Percentiles rank a stretch among this genome's conserved stretches.
phyloP scores from a whole-genome alignment of 2,113 vertebrate species.

The Anas platyrhynchos region DNA sequence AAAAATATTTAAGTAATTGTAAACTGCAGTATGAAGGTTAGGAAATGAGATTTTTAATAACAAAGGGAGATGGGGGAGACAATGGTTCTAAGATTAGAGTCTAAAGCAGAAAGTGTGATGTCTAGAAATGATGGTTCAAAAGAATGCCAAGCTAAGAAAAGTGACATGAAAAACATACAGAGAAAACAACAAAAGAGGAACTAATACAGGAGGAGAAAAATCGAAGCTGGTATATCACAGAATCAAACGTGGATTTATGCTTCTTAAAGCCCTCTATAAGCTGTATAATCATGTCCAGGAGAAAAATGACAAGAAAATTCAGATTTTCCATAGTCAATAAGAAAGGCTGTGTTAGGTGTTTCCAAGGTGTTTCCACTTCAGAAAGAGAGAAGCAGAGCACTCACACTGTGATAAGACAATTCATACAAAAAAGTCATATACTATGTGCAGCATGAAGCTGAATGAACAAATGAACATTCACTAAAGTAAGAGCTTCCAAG shows the following conservation, averaged over 20 bases:
- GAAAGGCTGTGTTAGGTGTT: too few species aligned
- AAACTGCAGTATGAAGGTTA: neutral
- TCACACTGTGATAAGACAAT: neutral
- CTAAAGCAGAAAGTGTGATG: neutral
- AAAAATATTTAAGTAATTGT: neutral
- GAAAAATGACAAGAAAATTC: too few species aligned
- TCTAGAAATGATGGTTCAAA: neutral
- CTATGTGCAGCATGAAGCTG: neutral
- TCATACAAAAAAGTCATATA: neutral
- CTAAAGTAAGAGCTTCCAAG: neutral
- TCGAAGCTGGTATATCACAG: too few species aligned
- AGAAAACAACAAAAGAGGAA: too few species aligned
- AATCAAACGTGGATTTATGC: too few species aligned
- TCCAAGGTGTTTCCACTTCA: neutral
- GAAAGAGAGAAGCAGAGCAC: neutral
- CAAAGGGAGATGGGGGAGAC: neutral
- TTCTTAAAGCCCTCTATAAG: too few species aligned
- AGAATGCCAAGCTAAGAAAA: too few species aligned
- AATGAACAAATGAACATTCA: neutral
- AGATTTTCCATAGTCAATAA: too few species aligned
- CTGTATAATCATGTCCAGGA: too few species aligned
- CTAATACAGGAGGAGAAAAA: too few species aligned
- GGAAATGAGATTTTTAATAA: neutral
- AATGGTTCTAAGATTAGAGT: neutral
- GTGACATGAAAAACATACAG: too few species aligned